Conservation (phyloP, 2,797 vertebrate species). For the Coendou prehensilis region DNA sequence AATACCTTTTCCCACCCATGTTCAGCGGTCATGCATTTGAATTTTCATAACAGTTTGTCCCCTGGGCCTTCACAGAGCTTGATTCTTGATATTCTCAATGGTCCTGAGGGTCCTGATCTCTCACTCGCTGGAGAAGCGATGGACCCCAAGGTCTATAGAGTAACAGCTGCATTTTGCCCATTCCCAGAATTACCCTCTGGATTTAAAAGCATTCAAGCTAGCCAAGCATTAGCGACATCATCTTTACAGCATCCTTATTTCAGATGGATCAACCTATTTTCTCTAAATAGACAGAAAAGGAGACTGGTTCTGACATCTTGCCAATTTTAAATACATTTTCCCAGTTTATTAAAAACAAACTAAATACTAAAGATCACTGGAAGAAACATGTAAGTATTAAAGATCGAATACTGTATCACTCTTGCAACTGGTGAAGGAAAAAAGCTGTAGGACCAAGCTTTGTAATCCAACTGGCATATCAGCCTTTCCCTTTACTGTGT, state of each 20-base stretch:
- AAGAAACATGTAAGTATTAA: background rate
- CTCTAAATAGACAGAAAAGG: background rate
- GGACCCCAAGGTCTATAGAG: background rate
- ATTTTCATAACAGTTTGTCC: background rate
- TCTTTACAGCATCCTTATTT: background rate
- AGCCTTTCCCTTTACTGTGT: background rate
- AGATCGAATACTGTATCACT: background rate
- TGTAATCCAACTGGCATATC: background rate
- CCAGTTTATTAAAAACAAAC: background rate
- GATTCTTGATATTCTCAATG: background rate
- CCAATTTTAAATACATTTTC: background rate
- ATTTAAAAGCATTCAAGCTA: background rate
- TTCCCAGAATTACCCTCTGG: background rate
- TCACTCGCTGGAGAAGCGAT: fast-evolving
- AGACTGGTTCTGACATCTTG: background rate
- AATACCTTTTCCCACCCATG: background rate
- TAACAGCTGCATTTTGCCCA: background rate
- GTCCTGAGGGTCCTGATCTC: no score
- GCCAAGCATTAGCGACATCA: background rate
- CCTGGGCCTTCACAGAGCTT: background rate
- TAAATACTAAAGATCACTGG: background rate
- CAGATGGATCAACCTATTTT: background rate
- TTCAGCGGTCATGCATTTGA: background rate
- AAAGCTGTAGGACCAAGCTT: background rate
- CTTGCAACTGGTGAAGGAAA: background rate